These are phyloP conservation scores for Ichneumoninae sp. DNA, from an alignment of 2,888 invertebrate genomes.

Conservation along the genomic window DNA sequence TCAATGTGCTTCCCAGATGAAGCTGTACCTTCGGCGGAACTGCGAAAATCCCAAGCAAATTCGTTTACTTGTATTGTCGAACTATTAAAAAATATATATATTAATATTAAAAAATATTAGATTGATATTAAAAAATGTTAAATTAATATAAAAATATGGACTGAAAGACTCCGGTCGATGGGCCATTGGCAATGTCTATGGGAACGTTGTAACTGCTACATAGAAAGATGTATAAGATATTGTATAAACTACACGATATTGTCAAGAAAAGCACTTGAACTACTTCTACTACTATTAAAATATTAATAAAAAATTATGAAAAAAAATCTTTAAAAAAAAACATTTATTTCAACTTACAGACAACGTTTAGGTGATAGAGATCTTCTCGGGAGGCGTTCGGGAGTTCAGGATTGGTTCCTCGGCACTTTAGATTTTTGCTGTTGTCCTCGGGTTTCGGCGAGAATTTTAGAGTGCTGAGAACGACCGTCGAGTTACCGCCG, in stretches of 20 bases:
- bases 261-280: no score
- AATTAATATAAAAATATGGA: no score
- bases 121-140: no score
- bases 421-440: constrained; percentile 92
- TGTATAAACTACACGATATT: no score
- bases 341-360: constrained; percentile 90
- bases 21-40: constrained; percentile 91
- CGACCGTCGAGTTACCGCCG: constrained; percentile 87
- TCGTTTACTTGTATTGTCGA: background rate
- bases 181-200: background rate
- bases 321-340: constrained; percentile 7
- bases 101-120: background rate
- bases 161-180: background rate
- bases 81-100: background rate
- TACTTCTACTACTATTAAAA: background rate
- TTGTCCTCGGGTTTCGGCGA: constrained; percentile 94
- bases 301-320: background rate
- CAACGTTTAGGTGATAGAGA: constrained; percentile 92
- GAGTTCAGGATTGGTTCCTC: constrained; percentile 93
- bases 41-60: constrained; percentile 79
- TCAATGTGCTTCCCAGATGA: constrained; percentile 90
- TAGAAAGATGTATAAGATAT: no score
- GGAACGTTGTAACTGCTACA: no score
- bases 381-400: constrained; percentile 92
- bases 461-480: constrained; percentile 92